These are phyloP conservation scores for Smittia sp. DNA, from an alignment of 2,888 invertebrate genomes.

Conservation along the genomic window DNA sequence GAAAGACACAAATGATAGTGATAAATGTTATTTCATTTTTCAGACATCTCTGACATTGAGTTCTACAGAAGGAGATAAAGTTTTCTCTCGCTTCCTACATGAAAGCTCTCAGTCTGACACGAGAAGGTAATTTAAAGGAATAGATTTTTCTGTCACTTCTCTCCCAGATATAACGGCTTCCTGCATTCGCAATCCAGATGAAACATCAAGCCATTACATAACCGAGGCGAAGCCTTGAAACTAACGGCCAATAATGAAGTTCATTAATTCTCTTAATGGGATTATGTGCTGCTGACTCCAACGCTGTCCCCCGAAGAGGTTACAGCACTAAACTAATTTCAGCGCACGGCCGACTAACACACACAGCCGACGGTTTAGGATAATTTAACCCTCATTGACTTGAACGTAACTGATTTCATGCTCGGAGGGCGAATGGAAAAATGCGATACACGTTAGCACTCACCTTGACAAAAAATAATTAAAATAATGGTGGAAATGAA, in stretches of 20 bases:
- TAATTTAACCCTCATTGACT: constrained; percentile 36
- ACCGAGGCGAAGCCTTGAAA: constrained; percentile 2
- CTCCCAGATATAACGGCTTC: background rate
- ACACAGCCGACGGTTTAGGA: constrained; percentile 20
- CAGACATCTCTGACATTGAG: background rate
- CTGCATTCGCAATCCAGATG: background rate
- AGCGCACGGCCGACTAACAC: background rate
- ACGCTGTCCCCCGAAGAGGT: constrained; percentile 10
- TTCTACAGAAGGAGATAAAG: background rate
- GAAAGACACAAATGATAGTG: constrained; percentile 13
- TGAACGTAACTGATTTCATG: constrained; percentile 7
- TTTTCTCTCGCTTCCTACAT: background rate
- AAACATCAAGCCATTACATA: constrained; percentile 10
- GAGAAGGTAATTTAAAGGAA: constrained; percentile 16
- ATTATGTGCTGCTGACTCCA: background rate
- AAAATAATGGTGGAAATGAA: constrained; percentile 39
- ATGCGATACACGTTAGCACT: constrained; percentile 25
- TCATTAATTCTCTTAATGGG: constrained; percentile 23
- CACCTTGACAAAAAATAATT: constrained; percentile 39
- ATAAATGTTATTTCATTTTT: constrained; percentile 34
- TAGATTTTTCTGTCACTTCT: background rate
- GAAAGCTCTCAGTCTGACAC: background rate
- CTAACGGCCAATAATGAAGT: constrained; percentile 26
- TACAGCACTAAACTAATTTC: constrained; percentile 14
- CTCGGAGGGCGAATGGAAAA: background rate